Conservation (phyloP, 2,888 invertebrate genomes). For the Macrophya alboannulata region DNA sequence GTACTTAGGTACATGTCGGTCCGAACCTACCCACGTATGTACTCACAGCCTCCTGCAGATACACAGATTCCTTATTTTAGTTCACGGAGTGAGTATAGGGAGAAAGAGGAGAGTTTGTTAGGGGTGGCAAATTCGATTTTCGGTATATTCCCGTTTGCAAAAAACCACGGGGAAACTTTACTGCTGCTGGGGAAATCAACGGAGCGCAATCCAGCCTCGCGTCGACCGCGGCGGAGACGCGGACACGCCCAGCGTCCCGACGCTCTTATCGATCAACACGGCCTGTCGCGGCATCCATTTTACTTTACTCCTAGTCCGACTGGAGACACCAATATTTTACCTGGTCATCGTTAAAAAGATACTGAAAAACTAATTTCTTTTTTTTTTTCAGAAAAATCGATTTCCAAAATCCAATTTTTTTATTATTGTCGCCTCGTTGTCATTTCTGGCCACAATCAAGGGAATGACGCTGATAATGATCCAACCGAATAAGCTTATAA, state of each 20-base stretch:
- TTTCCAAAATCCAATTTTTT: no score
- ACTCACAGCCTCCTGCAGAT: not conserved
- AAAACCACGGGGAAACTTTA: conserved; percentile 28
- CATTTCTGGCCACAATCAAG: not conserved
- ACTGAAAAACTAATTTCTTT: not conserved
- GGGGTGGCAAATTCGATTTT: conserved; percentile 23
- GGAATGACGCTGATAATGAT: not conserved
- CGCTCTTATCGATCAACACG: conserved; percentile 76
- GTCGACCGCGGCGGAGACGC: conserved; percentile 64
- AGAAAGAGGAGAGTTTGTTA: conserved; percentile 26
- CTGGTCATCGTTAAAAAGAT: not conserved
- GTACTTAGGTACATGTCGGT: not conserved
- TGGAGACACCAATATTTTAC: not conserved
- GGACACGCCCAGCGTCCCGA: conserved; percentile 78
- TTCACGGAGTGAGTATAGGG: not conserved
- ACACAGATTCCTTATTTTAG: not conserved
- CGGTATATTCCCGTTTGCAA: conserved; percentile 29
- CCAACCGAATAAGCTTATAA: not conserved
- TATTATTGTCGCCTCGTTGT: no score
- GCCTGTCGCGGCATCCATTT: conserved; percentile 71
- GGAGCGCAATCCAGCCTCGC: conserved; percentile 6
- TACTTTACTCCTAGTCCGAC: conserved; percentile 67
- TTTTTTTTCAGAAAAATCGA: not conserved
- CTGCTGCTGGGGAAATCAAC: not conserved
- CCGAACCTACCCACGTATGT: not conserved